Conservation (phyloP, 1,140 invertebrate genomes). For the Xylocopa sonorina region DNA sequence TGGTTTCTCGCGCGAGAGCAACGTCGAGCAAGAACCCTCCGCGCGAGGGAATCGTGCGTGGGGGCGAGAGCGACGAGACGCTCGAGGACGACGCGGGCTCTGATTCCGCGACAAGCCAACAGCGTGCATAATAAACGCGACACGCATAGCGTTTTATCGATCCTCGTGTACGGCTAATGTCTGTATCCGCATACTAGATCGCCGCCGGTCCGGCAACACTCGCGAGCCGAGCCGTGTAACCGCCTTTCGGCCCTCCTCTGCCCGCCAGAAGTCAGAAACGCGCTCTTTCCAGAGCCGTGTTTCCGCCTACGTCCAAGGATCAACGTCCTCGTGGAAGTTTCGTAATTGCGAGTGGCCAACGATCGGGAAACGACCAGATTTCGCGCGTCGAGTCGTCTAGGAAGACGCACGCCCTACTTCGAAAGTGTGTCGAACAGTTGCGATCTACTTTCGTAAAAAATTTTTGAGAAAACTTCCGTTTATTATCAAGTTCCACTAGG, state of each 20-base stretch:
- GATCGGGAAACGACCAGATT: background rate
- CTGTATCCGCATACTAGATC: constrained; percentile 45
- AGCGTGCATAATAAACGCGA: constrained; percentile 51
- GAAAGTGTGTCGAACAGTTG: background rate
- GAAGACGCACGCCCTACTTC: no score
- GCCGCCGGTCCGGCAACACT: constrained; percentile 31
- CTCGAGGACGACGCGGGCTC: constrained; percentile 16
- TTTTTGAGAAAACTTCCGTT: no score
- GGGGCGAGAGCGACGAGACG: background rate
- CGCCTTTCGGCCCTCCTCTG: constrained; percentile 20
- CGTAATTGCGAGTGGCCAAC: constrained; percentile 2
- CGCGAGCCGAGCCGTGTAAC: constrained; percentile 1
- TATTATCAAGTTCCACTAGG: no score
- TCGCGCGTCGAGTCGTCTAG: no score
- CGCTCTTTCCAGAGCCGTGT: constrained; percentile 29
- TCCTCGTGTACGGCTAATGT: constrained; percentile 40
- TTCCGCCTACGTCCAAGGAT: constrained; percentile 12
- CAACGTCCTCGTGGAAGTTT: constrained; percentile 1
- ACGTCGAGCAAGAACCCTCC: background rate
- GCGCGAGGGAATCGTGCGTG: background rate
- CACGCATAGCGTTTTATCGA: constrained; percentile 58
- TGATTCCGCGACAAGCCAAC: constrained; percentile 49
- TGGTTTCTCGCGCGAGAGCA: constrained; percentile 11
- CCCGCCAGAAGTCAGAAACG: constrained; percentile 38
- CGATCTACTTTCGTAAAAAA: no score